Conservation (phyloP, 2,113 vertebrate genomes). For the Cygnus buccinator region DNA sequence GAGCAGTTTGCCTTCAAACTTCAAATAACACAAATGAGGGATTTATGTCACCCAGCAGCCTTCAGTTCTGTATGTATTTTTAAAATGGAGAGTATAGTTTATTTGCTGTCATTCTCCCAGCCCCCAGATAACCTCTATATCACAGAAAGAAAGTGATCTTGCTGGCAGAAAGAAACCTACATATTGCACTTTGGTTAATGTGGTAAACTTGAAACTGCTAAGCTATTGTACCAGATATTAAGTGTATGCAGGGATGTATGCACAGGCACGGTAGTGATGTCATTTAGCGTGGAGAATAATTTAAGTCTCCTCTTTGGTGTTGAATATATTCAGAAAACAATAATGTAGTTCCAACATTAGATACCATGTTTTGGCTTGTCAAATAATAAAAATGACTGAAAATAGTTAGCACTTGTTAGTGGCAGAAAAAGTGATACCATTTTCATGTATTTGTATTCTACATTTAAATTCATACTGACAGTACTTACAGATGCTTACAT, state of each 20-base stretch:
- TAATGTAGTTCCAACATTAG: neutral
- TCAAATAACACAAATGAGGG: neutral
- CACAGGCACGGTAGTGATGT: accelerated
- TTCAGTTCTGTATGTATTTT: neutral
- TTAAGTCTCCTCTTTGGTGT: neutral
- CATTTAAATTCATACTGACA: neutral
- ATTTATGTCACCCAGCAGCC: neutral
- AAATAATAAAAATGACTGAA: neutral
- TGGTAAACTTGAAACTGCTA: too few species aligned
- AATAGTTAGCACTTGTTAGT: neutral
- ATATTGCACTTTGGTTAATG: neutral
- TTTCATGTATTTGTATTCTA: neutral
- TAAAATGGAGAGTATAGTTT: neutral
- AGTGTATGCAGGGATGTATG: neutral
- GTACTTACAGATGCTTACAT: neutral
- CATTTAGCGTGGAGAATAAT: neutral
- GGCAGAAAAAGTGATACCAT: neutral
- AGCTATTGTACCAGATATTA: neutral
- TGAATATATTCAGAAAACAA: neutral
- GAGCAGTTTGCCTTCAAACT: neutral
- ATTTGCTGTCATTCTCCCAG: neutral
- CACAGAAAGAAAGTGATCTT: neutral
- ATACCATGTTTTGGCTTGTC: neutral
- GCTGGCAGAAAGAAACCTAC: neutral
- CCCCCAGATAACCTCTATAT: neutral